These are phyloP conservation scores for Falco rusticolus DNA, from an alignment of 2,797 vertebrate genomes.

Conservation along the genomic window DNA sequence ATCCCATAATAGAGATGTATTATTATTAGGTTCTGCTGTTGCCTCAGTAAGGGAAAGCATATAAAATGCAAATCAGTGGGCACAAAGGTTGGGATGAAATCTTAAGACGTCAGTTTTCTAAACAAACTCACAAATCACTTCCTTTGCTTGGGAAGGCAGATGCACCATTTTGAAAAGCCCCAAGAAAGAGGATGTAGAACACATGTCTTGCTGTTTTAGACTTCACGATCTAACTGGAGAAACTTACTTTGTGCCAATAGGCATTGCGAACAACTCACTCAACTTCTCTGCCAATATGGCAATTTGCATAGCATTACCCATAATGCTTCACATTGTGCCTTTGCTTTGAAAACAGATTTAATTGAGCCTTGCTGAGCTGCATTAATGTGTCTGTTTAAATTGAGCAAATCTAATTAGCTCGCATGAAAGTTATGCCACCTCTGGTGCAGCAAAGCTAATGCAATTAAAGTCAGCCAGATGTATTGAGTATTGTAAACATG, in stretches of 20 bases:
- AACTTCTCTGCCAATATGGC: constrained; percentile 71
- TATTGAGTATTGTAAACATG: constrained; percentile 74
- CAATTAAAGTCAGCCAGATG: constrained; percentile 77
- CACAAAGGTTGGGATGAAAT: constrained; percentile 19
- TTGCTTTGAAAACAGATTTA: constrained; percentile 79
- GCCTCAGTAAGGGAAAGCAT: constrained; percentile 3
- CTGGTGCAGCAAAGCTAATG: constrained; percentile 77
- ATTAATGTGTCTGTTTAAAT: constrained; percentile 80
- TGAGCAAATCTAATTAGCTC: constrained; percentile 80
- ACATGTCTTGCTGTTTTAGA: constrained; percentile 56
- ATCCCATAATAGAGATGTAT: constrained; percentile 47
- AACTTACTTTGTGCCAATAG: constrained; percentile 69
- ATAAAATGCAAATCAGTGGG: constrained; percentile 41
- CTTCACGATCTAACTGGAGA: constrained; percentile 41
- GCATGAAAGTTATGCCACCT: constrained; percentile 79
- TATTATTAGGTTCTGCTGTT: constrained; percentile 49
- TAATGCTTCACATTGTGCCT: constrained; percentile 71
- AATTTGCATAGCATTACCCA: constrained; percentile 79
- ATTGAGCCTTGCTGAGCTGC: constrained; percentile 77
- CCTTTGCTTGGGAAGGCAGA: constrained; percentile 1
- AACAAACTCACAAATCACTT: constrained; percentile 60
- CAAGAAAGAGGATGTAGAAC: constrained; percentile 22
- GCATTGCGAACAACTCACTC: constrained; percentile 55
- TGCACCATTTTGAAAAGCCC: constrained; percentile 50
- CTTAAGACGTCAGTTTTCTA: background rate